These are phyloP conservation scores for Hyalella azteca DNA, from an alignment of 2,888 invertebrate species.

Conservation along the genomic window DNA sequence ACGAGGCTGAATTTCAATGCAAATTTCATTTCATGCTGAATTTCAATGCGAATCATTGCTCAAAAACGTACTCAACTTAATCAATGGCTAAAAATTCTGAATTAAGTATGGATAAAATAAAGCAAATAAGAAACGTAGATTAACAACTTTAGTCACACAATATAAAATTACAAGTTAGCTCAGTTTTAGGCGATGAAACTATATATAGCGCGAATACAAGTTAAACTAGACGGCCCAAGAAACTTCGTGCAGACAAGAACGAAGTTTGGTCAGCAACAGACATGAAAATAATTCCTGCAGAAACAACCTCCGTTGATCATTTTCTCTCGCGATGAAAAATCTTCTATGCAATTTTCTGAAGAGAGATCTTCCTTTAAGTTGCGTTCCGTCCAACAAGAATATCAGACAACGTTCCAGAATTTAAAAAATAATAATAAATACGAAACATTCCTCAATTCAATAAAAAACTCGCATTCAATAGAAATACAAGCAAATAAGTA, in stretches of 20 bases:
- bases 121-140: not conserved
- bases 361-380: not conserved
- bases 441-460: no score
- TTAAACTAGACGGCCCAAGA: not conserved
- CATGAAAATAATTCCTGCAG: not conserved
- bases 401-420: no score
- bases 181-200: not conserved
- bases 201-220: not conserved
- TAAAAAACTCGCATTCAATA: no score
- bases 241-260: not conserved
- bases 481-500: no score
- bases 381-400: not conserved
- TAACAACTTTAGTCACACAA: slow-evolving; percentile 4
- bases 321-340: not conserved
- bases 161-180: slow-evolving; percentile 9
- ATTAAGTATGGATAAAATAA: no score
- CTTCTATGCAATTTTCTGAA: not conserved
- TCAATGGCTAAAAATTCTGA: no score
- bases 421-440: no score
- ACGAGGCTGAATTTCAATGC: no score
- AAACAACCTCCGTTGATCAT: not conserved
- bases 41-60: no score
- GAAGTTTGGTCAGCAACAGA: not conserved
- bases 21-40: no score
- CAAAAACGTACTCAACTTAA: no score